phyloP scores from a whole-genome alignment of 2,113 vertebrate species.

The Brachirus orientalis region DNA sequence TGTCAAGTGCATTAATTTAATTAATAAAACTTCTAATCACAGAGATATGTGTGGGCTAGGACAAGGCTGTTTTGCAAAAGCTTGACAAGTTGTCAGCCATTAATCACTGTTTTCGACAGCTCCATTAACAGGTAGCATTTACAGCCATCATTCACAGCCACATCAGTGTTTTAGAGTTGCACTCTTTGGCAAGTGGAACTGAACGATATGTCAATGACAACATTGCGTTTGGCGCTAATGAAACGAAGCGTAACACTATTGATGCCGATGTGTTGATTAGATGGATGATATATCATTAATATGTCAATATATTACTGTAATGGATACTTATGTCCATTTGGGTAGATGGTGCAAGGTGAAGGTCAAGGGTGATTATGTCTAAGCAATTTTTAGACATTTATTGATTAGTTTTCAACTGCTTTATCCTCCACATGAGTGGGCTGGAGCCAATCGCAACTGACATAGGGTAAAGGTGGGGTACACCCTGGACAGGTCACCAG shows the following conservation, averaged over 20 bases:
- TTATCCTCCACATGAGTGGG: too few relatives aligned
- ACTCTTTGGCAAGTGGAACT: not conserved
- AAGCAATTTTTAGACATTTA: constrained; percentile 4
- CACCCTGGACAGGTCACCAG: too few relatives aligned
- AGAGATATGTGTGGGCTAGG: not conserved
- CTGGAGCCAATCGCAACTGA: too few relatives aligned
- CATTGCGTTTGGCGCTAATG: too few relatives aligned
- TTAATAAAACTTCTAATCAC: not conserved
- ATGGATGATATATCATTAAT: too few relatives aligned
- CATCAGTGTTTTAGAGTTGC: constrained; percentile 2
- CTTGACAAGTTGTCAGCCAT: constrained; percentile 13
- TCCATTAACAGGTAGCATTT: constrained; percentile 17
- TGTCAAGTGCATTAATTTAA: not conserved
- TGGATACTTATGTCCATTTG: not conserved
- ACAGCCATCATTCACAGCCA: constrained; percentile 25
- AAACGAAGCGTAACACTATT: too few relatives aligned
- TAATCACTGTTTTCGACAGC: not conserved
- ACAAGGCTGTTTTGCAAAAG: constrained; percentile 7
- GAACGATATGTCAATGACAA: not conserved
- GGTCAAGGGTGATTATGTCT: constrained; percentile 45
- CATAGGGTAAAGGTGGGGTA: too few relatives aligned
- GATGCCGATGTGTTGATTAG: too few relatives aligned
- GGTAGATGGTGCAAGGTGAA: constrained; percentile 38
- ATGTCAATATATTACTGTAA: too few relatives aligned
- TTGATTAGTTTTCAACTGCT: too few relatives aligned